Percentiles rank a stretch among this genome's conserved stretches.
Evolutionary conservation across 2,888 invertebrate species (phyloP).

Genomic region (Spatulosminthurus flaviceps): DNA sequence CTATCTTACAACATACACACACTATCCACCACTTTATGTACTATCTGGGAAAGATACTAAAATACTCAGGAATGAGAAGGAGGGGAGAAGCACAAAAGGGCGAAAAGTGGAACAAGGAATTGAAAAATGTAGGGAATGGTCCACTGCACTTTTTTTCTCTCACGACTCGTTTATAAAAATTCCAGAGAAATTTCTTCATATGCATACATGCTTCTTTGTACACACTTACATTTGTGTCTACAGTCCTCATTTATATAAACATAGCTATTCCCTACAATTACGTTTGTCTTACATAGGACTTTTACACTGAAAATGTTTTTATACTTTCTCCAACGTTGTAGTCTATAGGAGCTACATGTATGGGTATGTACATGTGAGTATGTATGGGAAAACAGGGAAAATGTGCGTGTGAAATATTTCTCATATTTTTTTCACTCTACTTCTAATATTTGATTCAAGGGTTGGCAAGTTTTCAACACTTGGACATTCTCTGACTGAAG

Average conservation of each 20-base stretch:
- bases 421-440: neutral
- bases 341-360: too few species aligned
- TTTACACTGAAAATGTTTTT: too few species aligned
- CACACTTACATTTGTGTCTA: too few species aligned
- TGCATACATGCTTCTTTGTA: too few species aligned
- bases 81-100: neutral
- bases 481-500: neutral
- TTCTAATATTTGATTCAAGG: conserved; percentile 9
- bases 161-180: neutral
- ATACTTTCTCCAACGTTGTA: too few species aligned
- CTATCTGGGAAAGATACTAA: too few species aligned
- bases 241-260: too few species aligned
- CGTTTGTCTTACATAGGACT: too few species aligned
- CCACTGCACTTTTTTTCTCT: neutral
- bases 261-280: too few species aligned
- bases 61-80: neutral
- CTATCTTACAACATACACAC: too few species aligned
- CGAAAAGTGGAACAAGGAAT: neutral
- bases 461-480: conserved; percentile 7
- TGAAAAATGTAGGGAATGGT: neutral
- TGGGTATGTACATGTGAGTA: neutral
- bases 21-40: too few species aligned
- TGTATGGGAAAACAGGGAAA: neutral
- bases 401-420: conserved; percentile 1
- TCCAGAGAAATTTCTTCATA: too few species aligned